A percentile compares a stretch with the other conserved stretches of the same genome.
Conservation (phyloP, 1,140 invertebrate genomes). For the Tetramorium parvispinum region DNA sequence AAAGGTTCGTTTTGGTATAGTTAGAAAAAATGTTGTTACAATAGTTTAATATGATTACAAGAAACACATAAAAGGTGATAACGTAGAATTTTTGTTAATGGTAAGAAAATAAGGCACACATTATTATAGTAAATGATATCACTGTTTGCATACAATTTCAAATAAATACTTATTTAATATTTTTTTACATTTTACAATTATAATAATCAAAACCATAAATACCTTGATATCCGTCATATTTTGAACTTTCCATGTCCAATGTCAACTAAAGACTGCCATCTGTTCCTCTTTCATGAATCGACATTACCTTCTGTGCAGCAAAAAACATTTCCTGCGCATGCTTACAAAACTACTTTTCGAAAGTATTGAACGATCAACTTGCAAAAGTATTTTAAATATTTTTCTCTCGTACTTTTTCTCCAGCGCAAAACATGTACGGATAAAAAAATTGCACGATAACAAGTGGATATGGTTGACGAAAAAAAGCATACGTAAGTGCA, state of each 20-base stretch:
- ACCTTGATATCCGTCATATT: background rate
- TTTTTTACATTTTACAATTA: background rate
- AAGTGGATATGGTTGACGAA: background rate
- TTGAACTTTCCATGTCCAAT: background rate
- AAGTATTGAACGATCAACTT: background rate
- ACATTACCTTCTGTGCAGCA: background rate
- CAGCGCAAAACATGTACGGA: background rate
- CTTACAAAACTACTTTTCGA: background rate
- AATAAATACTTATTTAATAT: background rate
- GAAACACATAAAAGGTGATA: background rate
- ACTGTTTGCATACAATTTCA: background rate
- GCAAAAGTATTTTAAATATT: slow-evolving; percentile 11
- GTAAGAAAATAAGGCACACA: background rate
- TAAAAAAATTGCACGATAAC: background rate
- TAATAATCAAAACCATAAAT: background rate
- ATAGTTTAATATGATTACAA: background rate
- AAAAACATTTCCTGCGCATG: background rate
- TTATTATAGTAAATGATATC: background rate
- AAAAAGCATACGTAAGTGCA: background rate
- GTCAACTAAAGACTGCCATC: background rate
- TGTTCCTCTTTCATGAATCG: too few species aligned
- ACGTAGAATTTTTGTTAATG: background rate
- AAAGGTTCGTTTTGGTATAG: background rate
- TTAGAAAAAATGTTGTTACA: background rate
- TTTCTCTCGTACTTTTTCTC: background rate